These are phyloP conservation scores for Drosophila greeni DNA, from an alignment of 2,888 invertebrate species.

Conservation along the genomic window DNA sequence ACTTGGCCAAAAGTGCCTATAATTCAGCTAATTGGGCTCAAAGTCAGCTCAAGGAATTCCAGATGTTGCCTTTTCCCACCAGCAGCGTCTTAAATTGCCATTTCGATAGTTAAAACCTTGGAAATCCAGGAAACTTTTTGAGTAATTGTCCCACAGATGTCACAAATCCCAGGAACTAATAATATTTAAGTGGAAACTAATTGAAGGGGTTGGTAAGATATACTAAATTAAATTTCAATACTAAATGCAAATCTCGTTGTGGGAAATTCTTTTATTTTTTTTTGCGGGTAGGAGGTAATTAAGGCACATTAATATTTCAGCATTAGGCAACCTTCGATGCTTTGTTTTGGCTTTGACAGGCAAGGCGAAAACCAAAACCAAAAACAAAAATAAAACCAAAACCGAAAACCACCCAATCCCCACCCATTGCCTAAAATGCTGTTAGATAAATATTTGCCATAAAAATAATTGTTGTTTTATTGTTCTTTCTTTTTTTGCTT, in stretches of 20 bases:
- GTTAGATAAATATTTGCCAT: constrained; percentile 70
- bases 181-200: neutral
- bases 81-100: neutral
- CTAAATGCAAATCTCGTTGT: neutral
- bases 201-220: no score
- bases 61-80: constrained; percentile 5
- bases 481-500: constrained; percentile 32
- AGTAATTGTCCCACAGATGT: neutral
- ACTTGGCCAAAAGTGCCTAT: neutral
- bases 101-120: neutral
- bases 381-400: neutral
- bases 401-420: constrained; percentile 1
- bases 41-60: neutral
- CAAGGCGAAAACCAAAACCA: constrained; percentile 2
- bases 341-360: constrained; percentile 62
- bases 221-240: constrained; percentile 1
- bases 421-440: constrained; percentile 59
- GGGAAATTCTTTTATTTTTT: neutral
- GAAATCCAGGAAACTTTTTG: neutral
- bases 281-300: constrained; percentile 48
- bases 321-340: constrained; percentile 65
- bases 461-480: constrained; percentile 61
- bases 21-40: no score
- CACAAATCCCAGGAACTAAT: neutral
- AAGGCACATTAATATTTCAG: constrained; percentile 71